These are phyloP conservation scores for Conomelus anceps DNA, from an alignment of 2,888 invertebrate species.

Conservation along the genomic window DNA sequence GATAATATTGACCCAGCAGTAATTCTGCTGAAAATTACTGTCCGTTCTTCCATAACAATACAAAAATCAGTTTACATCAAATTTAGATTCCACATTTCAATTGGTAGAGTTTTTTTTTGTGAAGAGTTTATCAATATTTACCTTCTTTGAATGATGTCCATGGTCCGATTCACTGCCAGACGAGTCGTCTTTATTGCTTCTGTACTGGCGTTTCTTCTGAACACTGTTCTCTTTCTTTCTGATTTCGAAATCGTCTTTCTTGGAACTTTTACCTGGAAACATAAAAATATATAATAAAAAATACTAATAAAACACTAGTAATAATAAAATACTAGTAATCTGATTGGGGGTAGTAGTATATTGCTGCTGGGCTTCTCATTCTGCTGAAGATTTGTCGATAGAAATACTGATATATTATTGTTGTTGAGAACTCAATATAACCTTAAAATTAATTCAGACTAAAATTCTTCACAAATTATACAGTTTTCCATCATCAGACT, in stretches of 20 bases:
- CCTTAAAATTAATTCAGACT: too few species aligned
- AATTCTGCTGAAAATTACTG: too few species aligned
- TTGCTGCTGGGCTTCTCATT: too few species aligned
- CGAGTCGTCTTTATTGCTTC: slow-evolving; percentile 73
- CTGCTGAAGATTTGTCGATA: too few species aligned
- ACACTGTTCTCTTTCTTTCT: slow-evolving; percentile 71
- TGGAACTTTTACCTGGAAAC: slow-evolving; percentile 29
- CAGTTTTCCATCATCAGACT: too few species aligned
- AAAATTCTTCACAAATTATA: too few species aligned
- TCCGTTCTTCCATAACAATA: too few species aligned
- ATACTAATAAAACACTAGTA: neutral
- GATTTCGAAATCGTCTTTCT: slow-evolving; percentile 59
- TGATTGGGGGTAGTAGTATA: too few species aligned
- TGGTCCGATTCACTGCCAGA: slow-evolving; percentile 55
- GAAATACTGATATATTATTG: too few species aligned
- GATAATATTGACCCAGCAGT: too few species aligned
- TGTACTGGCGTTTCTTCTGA: slow-evolving; percentile 82
- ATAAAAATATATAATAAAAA: neutral
- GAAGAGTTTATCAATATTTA: slow-evolving; percentile 12
- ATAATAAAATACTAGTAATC: too few species aligned
- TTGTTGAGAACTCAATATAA: too few species aligned
- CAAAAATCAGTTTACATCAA: neutral
- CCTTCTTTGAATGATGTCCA: slow-evolving; percentile 47
- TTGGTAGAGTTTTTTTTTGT: neutral
- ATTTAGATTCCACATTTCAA: neutral